A percentile compares a stretch with the other conserved stretches of the same genome.
phyloP scores from a whole-genome alignment of 2,113 vertebrate genomes.

The Ascaphus truei region DNA sequence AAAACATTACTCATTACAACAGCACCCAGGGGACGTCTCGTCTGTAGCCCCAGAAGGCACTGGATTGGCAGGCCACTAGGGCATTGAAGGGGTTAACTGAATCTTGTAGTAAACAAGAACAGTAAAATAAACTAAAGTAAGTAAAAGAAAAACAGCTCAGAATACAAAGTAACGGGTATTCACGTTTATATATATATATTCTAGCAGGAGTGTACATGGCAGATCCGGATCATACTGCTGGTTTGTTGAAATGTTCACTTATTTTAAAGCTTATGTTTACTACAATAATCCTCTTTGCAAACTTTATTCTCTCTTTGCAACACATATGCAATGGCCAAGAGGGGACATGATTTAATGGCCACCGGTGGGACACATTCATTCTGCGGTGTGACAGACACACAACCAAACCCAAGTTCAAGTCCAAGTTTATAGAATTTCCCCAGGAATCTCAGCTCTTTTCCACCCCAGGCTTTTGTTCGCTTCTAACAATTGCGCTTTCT shows the following conservation, averaged over 20 bases:
- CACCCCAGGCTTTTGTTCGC: conserved; percentile 64
- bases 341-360: conserved; percentile 25
- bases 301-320: conserved; percentile 20
- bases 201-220: not conserved
- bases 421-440: conserved; percentile 62
- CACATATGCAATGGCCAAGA: conserved; percentile 6
- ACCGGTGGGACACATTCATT: conserved; percentile 23
- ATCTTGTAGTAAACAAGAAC: not conserved
- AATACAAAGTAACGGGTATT: no score
- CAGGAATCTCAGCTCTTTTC: conserved; percentile 53
- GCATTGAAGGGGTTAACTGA: conserved; percentile 19
- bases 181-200: no score
- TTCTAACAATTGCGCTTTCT: conserved; percentile 62
- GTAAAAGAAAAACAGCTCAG: no score
- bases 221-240: no score
- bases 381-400: conserved; percentile 47
- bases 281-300: not conserved
- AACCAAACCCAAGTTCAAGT: conserved; percentile 65
- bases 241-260: not conserved
- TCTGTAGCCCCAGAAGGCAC: not conserved
- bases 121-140: conserved; percentile 9
- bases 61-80: not conserved
- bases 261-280: not conserved
- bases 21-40: conserved; percentile 28
- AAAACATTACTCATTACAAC: conserved; percentile 37